Percentiles rank a stretch among this genome's conserved stretches.
These are phyloP conservation scores for Lepidothrix coronata DNA, from an alignment of 2,113 vertebrate species.

Conservation along the genomic window DNA sequence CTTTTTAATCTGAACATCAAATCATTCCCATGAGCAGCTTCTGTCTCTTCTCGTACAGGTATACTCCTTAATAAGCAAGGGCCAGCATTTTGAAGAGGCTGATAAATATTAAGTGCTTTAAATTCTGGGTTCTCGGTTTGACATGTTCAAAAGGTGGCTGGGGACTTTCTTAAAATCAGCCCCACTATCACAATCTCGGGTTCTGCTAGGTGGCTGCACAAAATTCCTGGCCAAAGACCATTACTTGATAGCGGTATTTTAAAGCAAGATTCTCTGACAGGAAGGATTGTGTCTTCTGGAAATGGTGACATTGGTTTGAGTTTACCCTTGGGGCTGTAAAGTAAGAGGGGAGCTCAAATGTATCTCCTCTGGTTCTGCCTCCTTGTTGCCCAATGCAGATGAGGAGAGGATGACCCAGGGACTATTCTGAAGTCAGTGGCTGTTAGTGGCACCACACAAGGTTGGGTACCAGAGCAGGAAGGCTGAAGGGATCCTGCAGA, in stretches of 20 bases:
- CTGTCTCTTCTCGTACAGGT: background rate
- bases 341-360: background rate
- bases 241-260: background rate
- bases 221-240: background rate
- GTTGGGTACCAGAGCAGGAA: background rate
- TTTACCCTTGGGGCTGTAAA: background rate
- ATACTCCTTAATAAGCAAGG: background rate
- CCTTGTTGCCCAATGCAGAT: background rate
- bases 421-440: background rate
- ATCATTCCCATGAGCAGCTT: background rate
- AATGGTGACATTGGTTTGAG: fast-evolving
- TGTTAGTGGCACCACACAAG: background rate
- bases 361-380: background rate
- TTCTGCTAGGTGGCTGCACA: background rate
- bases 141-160: background rate
- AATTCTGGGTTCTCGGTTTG: background rate
- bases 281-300: background rate
- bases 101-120: background rate
- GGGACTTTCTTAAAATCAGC: background rate
- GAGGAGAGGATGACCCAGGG: background rate
- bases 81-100: background rate
- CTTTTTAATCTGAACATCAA: constrained; percentile 39
- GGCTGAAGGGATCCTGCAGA: background rate
- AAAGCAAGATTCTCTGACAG: background rate
- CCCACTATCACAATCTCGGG: background rate